A percentile compares a stretch with the other conserved stretches of the same genome.
These are phyloP conservation scores for Saccopteryx bilineata DNA, from an alignment of 2,113 vertebrate genomes.

Conservation along the genomic window DNA sequence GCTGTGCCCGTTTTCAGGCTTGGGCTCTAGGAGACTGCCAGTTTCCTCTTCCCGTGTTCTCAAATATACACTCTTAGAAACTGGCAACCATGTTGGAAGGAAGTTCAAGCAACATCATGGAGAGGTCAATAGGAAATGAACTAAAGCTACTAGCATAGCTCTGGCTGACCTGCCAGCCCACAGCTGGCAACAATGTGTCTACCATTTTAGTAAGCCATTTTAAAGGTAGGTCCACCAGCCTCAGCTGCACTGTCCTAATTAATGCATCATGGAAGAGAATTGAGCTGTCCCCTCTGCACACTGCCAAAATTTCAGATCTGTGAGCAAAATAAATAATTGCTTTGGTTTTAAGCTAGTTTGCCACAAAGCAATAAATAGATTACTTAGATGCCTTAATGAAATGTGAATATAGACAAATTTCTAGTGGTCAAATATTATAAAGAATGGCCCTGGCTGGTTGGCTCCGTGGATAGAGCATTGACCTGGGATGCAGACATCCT, in stretches of 20 bases:
- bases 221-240: background rate
- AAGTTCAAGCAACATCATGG: background rate
- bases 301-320: slow-evolving; percentile 42
- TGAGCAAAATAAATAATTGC: slow-evolving; percentile 29
- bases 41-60: background rate
- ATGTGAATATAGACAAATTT: slow-evolving; percentile 15
- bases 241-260: background rate
- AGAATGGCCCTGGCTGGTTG: too few species aligned
- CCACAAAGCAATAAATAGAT: slow-evolving; percentile 11
- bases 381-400: background rate
- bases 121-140: background rate
- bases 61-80: background rate
- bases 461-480: too few species aligned
- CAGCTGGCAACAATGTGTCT: background rate
- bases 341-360: background rate
- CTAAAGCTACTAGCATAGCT: background rate
- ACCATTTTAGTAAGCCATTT: background rate
- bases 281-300: background rate
- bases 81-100: background rate
- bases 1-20: background rate
- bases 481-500: too few species aligned
- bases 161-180: background rate
- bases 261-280: background rate
- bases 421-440: background rate
- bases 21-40: background rate